Base-by-base conservation (phyloP, 2,888 invertebrate genomes). In the Drosophila anceps region DNA sequence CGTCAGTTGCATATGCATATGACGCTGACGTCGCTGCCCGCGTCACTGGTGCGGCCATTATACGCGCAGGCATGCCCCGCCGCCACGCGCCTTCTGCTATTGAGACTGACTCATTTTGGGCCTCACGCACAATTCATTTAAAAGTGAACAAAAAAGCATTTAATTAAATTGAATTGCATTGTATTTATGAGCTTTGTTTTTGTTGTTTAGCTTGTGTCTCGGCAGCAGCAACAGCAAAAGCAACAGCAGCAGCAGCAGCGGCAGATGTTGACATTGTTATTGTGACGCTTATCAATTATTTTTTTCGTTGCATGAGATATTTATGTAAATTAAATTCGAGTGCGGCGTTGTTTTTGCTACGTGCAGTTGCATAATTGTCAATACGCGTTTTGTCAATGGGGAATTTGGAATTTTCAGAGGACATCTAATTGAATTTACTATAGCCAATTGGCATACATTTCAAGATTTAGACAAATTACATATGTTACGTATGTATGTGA, bases 271-370 rank as follows among this genome's bases (percentile, higher is more conserved):
- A 24, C 50, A 41, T 55, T 63, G 51, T 50, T 58, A 31, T 46
- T 51, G 46, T 77, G 72, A 63, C 65, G 86, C 81, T 81, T 84
- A 88, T 88, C 86, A 84, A 85, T 83, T 84, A 77, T 79, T 75
- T 81, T 81, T 72, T 60, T 62, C 61, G 68, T 81, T 81, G 85
- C 74, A 73, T 74, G 46, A 55, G 59, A 67, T 71, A 73, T 75
- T 73, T 81, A 73, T 81, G 85, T 69, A 87, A 84, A 88, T 78
- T 58, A 15, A n/a, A 39, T 27, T 50, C 37, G 63, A 72, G 59
- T 53, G 58, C 51, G 43, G 39, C 37, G 24, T 29, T 70, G 57
- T 61, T 69, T 41, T 35, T 37, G 31, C n/a, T 58, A 33, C 55
- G 53, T 51, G 44, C 61, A 76, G 82, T 84, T 84, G 85, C 88